Evolutionary conservation across 2,113 vertebrate species (phyloP).

Genomic region (Austrofundulus limnaeus): DNA sequence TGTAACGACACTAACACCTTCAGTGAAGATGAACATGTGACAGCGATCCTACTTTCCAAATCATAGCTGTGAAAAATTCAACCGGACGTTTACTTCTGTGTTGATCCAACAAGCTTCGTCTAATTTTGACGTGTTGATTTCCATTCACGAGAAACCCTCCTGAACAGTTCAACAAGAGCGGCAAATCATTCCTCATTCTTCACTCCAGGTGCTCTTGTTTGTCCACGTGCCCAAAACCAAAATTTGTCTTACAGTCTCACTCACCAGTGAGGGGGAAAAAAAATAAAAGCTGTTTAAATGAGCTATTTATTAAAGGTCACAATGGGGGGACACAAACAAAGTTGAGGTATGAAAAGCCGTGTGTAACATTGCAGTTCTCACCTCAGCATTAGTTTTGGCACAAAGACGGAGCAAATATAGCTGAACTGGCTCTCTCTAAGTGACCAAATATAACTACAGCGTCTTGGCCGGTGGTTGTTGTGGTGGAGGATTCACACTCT

Average conservation of each 20-base stretch:
- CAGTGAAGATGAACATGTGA: slow-evolving; percentile 4
- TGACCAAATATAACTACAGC: slow-evolving; percentile 39
- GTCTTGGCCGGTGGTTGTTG: slow-evolving; percentile 37
- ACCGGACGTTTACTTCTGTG: not conserved
- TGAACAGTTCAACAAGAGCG: not conserved
- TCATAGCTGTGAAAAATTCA: not conserved
- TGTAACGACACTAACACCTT: too few relatives aligned
- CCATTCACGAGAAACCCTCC: not conserved
- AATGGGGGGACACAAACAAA: slow-evolving; percentile 47
- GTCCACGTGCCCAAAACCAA: not conserved
- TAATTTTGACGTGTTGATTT: slow-evolving; percentile 22
- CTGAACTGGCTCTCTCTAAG: slow-evolving; percentile 19
- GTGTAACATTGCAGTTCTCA: slow-evolving; percentile 15
- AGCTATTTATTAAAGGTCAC: slow-evolving; percentile 53
- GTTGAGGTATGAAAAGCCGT: slow-evolving; percentile 18
- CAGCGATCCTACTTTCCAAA: not conserved
- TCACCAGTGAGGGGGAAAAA: slow-evolving; percentile 1
- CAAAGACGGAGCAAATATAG: slow-evolving; percentile 17
- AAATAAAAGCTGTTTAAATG: slow-evolving; percentile 24
- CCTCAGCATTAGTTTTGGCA: slow-evolving; percentile 17
- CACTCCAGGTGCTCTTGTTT: slow-evolving; percentile 10
- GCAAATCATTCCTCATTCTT: not conserved
- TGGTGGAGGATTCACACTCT: slow-evolving; percentile 46
- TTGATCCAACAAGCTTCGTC: slow-evolving; percentile 2
- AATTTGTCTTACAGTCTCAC: slow-evolving; percentile 21